These are phyloP conservation scores for Cynodonichthys magdalenae DNA, from an alignment of 2,797 vertebrate genomes.

Conservation along the genomic window DNA sequence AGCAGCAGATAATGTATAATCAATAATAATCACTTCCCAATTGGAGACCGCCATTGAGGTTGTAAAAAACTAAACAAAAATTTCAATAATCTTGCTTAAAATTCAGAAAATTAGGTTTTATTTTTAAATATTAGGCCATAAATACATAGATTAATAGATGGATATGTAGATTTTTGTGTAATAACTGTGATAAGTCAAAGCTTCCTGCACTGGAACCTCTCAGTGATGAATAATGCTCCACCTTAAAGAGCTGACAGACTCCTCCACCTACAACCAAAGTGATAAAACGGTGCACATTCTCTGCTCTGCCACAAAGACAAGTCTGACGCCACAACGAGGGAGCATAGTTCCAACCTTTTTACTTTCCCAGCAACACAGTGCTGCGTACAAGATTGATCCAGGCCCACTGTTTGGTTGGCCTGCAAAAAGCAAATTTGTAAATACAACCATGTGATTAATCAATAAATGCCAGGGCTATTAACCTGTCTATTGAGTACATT, in stretches of 20 bases:
- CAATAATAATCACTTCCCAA: no score
- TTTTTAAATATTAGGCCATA: no score
- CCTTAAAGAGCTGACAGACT: conserved; percentile 4
- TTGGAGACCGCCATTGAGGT: no score
- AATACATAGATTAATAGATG: no score
- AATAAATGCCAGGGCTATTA: conserved; percentile 51
- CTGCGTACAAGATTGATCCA: conserved; percentile 39
- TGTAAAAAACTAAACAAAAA: no score
- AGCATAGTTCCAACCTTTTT: conserved; percentile 22
- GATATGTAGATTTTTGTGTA: no score
- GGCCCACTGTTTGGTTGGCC: conserved; percentile 22
- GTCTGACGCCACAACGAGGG: neutral
- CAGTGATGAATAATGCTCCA: conserved; percentile 24
- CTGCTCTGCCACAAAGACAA: conserved; percentile 10
- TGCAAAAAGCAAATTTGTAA: conserved; percentile 57
- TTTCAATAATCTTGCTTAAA: no score
- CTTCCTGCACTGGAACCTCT: conserved; percentile 5
- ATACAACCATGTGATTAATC: conserved; percentile 53
- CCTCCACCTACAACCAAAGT: neutral
- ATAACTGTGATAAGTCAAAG: no score
- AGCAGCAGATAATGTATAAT: no score
- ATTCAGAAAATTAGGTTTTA: no score
- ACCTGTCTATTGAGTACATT: conserved; percentile 48
- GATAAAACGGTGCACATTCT: neutral
- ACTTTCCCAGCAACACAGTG: conserved; percentile 22